Base-by-base conservation (phyloP, 2,113 vertebrate species). In the Malurus elegans region DNA sequence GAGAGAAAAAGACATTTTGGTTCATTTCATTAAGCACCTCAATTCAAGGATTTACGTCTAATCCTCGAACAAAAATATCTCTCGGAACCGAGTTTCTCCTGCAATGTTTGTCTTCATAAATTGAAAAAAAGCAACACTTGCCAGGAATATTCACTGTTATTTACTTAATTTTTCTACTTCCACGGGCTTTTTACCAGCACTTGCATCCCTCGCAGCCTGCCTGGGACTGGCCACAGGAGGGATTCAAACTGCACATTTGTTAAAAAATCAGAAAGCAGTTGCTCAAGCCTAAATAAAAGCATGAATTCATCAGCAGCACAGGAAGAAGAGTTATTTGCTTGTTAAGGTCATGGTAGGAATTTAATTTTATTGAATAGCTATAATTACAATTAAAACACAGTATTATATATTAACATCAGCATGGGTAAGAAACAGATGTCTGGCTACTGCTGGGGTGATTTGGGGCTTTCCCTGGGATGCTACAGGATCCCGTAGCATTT, bases 1-100 rank as follows among this genome's bases (percentile, higher is more conserved):
- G 88, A 83, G 38, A 93, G 83, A 31, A 74, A 95, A 96, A 95
- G 79, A 79, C 93, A 88, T 86, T 94, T 96, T 64, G 64, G 82
- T 92, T 94, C 88, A 78, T 96, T 96, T 93, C 92, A 94, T 95
- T 96, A 94, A 96, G 88, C 71, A 80, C 90, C 88, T 86, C 90
- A 90, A 58, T 74, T 94, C 92, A 54, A 88, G 88, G 95, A 94
- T 97, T 97, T 96, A 7, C 82, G 69, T 79, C 88, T 93, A 90
- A 96, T 93, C 86, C 90, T 78, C 0, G 1, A 45, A 84, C 8
- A 6, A 93, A 92, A 94, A 88, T 86, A 64, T 40, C 64, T 74
- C 86, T 64, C 14, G 0, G n/a, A 92, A 83, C 51, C 0, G 2
- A 83, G 56, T 71, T 92, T 74, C 75, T 83, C 69, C 2, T 76